Evolutionary conservation across 2,888 invertebrate species (phyloP).

Genomic region (Andrena minutula): DNA sequence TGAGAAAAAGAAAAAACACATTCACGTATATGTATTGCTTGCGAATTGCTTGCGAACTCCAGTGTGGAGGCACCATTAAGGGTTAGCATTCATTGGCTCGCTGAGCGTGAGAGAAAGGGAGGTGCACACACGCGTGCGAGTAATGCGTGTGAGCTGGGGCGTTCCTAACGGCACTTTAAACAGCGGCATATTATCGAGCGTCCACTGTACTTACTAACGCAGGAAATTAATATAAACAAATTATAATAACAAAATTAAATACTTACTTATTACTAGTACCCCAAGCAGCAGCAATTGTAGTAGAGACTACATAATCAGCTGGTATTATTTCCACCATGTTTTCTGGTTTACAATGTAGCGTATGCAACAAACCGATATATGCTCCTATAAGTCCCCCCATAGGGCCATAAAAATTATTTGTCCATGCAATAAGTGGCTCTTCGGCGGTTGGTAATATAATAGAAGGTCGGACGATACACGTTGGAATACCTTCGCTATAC

Average conservation of each 20-base stretch:
- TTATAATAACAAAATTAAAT: not conserved
- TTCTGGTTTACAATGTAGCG: conserved; percentile 86
- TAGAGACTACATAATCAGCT: conserved; percentile 88
- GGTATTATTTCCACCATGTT: conserved; percentile 89
- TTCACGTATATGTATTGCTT: too few species aligned
- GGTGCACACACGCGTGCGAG: too few species aligned
- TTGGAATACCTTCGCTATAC: conserved; percentile 87
- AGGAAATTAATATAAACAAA: too few species aligned
- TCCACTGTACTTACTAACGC: too few species aligned
- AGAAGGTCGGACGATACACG: conserved; percentile 90
- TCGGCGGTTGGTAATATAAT: conserved; percentile 85
- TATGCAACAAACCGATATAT: conserved; percentile 88
- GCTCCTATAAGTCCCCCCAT: conserved; percentile 86
- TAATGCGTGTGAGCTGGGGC: too few species aligned
- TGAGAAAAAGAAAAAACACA: too few species aligned
- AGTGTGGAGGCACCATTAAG: too few species aligned
- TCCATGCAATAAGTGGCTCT: conserved; percentile 87
- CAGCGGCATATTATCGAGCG: too few species aligned
- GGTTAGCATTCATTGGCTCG: too few species aligned
- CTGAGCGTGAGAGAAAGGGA: too few species aligned
- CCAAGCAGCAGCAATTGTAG: conserved; percentile 88
- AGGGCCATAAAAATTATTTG: conserved; percentile 90
- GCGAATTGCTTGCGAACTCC: too few species aligned
- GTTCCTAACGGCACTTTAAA: too few species aligned
- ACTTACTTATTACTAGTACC: conserved; percentile 71